Evolutionary conservation across 2,797 vertebrate genomes (phyloP), one percentile per base, ranked within the genome.

Genomic region (Sciurus carolinensis): DNA sequence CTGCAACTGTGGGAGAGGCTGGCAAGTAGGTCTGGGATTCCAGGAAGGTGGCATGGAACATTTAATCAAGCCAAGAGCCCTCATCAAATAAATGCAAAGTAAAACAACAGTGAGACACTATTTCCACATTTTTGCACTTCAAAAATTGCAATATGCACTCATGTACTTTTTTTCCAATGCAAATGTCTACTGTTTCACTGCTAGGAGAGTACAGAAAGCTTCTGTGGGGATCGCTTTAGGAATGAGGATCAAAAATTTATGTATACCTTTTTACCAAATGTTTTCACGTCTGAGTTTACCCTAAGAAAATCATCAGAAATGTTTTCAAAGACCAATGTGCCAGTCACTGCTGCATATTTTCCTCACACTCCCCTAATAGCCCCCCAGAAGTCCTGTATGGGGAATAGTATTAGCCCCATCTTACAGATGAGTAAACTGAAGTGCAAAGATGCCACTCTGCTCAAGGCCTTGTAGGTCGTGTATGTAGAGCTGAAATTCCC

Each of bases 41-140:
- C 0, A 82, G 33, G 47, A 90, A 62, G 62, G 42, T 30, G 44
- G 13, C 30, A 66, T 47, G 12, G 42, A 50, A 33, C 69, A 71
- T 91, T 26, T 80, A 66, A 92, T 96, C 80, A 95, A 79, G 54
- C 22, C 22, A 89, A 84, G 75, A 87, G 22, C 11, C 22, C 17
- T 79, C 57, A 57, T 80, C 66, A 93, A 95, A 75, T 39, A 89
- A 92, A 88, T 62, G 81, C 66, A 81, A 91, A 90, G 79, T 42
- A 95, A 92, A 95, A 87, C n/a, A 87, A 54, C 15, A 77, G 64
- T 36, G 66, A 73, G 93, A 81, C 77, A 7, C 20, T 59, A 36
- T 76, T 89, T 85, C 72, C 22, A 28, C 44, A 87, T 88, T 42
- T 42, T 36, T 6, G 1, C 14, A 42, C 50, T n/a, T 84, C 47